Base-by-base conservation (phyloP, 2,113 vertebrate genomes). In the Hippoglossus stenolepis region DNA sequence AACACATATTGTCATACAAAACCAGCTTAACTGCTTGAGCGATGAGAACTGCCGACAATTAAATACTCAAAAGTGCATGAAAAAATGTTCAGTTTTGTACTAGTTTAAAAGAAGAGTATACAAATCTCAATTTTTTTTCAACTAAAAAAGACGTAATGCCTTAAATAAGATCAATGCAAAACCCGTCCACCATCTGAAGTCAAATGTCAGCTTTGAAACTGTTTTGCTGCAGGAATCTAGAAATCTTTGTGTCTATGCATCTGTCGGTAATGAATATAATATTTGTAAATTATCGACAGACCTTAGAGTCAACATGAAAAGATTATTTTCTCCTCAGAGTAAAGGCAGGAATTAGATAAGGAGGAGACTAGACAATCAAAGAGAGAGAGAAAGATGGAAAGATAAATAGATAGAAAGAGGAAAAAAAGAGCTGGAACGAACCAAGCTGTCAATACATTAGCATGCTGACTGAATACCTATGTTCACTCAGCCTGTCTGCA, bases 251-350 rank as follows among this genome's bases (percentile, higher is more conserved):
- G 1, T 60, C 53, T 17, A 12, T 59, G n/a, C 51, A 11, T 61
- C 63, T 78, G 18, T 23, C 54, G 6, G 23, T 23, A 10, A 54
- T 54, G 18, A 54, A 54, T 54, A 54, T 54, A 54, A 65, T 49
- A 53, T 58, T 47, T 26, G 43, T 64, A 8, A 75, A 85, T 85
- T 57, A 77, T 84, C 74, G 5, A 51, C 4, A 18, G 3, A 74
- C 15, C 12, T 58, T 61, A 21, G 6, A 18, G 28, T 66, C 15
- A 47, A 3, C 2, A n/a, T 45, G 20, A 63, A 84, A 68, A 47
- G 28, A 43, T 2, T n/a, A 54, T 75, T 61, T 6, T 14, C 26
- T 53, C 18, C 51, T 15, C 6, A 26, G n/a, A 20, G 35, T n/a
- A 35, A 63, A 57, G 5, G 2, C 1, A 31, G 53, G 10, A 24